Conservation (phyloP, 2,797 vertebrate species). For the Euthynnus affinis region DNA sequence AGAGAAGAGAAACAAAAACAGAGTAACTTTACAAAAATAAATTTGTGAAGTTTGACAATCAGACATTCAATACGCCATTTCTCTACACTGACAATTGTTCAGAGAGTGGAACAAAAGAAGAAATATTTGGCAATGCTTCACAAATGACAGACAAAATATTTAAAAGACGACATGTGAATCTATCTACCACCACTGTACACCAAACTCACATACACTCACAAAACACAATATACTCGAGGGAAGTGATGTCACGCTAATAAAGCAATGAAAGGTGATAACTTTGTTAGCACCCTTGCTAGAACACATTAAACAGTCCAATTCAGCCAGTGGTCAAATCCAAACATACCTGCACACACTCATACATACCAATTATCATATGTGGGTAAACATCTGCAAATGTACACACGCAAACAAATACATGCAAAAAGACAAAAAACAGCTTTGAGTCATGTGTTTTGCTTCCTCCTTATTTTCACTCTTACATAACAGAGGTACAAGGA, state of each 20-base stretch:
- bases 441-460: constrained; percentile 39
- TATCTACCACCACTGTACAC: constrained; percentile 41
- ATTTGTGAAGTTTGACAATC: constrained; percentile 55
- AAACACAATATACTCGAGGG: constrained; percentile 33
- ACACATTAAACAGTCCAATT: constrained; percentile 70
- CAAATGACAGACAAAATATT: constrained; percentile 40
- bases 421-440: constrained; percentile 17
- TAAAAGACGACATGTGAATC: constrained; percentile 40
- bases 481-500: constrained; percentile 1
- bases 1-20: constrained; percentile 36
- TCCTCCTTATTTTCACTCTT: constrained; percentile 27
- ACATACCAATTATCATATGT: neutral
- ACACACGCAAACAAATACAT: constrained; percentile 31
- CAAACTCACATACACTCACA: constrained; percentile 49
- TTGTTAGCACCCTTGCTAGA: constrained; percentile 49
- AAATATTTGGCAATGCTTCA: constrained; percentile 65
- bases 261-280: constrained; percentile 45
- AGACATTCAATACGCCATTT: constrained; percentile 67
- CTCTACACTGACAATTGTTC: constrained; percentile 37
- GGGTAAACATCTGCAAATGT: neutral
- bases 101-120: constrained; percentile 4
- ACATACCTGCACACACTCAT: constrained; percentile 19
- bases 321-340: constrained; percentile 58
- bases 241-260: constrained; percentile 62
- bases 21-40: constrained; percentile 52